Conservation (phyloP, 1,140 invertebrate species). For the Cydia pomonella region DNA sequence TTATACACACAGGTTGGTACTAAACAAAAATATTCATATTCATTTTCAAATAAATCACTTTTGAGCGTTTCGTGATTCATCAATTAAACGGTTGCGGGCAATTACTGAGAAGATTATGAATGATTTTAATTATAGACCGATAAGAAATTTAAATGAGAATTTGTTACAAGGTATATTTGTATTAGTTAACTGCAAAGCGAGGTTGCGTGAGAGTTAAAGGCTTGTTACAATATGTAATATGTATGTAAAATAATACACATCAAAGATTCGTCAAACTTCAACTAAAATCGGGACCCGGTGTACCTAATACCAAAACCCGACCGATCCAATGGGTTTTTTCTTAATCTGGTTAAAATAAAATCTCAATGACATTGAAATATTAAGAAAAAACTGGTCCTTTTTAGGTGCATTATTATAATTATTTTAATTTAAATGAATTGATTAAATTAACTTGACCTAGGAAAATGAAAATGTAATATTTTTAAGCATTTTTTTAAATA, state of each 20-base stretch:
- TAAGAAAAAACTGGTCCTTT: too few species aligned
- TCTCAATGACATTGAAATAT: too few species aligned
- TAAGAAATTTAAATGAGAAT: conserved; percentile 49
- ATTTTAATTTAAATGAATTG: too few species aligned
- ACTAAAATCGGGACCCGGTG: too few species aligned
- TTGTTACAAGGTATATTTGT: conserved; percentile 41
- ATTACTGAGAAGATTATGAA: conserved; percentile 46
- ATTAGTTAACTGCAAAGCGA: conserved; percentile 40
- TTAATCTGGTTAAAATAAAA: too few species aligned
- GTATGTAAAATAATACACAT: background rate
- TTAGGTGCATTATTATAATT: too few species aligned
- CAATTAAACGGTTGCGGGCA: conserved; percentile 48
- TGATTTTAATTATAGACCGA: conserved; percentile 50
- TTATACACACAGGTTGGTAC: background rate
- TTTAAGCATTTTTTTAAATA: too few species aligned
- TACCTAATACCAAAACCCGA: background rate
- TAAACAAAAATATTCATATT: conserved; percentile 1
- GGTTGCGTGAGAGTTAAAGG: conserved; percentile 20
- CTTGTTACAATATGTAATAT: background rate
- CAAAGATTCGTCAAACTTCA: background rate
- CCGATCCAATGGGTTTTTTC: too few species aligned
- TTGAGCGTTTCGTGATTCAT: conserved; percentile 43
- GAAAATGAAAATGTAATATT: too few species aligned
- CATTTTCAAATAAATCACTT: conserved; percentile 43
- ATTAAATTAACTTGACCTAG: too few species aligned